Evolutionary conservation across 2,113 vertebrate species (phyloP), one percentile per base, ranked within the genome.

Genomic region (Thamnaconus septentrionalis): DNA sequence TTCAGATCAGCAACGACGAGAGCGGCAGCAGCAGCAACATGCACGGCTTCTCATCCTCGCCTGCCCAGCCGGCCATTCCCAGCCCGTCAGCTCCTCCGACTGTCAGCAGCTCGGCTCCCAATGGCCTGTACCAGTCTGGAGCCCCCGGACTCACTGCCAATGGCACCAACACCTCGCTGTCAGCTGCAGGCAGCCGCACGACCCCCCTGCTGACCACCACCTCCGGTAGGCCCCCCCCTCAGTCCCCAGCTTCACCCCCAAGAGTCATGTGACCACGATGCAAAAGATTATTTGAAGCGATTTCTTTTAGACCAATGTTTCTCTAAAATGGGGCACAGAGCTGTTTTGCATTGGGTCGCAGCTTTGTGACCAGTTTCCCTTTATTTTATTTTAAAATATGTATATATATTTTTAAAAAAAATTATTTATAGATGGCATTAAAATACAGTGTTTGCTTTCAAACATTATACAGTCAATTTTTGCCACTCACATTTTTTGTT

Each of bases 181-280:
- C 91, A 73, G 91, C 91, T 85, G 90, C 92, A 69, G 90, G 87
- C 62, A 83, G 64, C 61, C 89, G 92, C 56, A 84, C 91, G 3
- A 90, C 93, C 8, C 89, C 92, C 7, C 91, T 95, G 41, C 91
- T 95, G 81, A 84, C 91, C 65, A 87, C 94, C 83, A 93, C 94
- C 85, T 87, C 91, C 1, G 94, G 96, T 98, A 74, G 45, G 73
- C n/a, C 57, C 12, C n/a, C 57, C 12, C 12, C 10, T 50, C 10
- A 11, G 1, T 11, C 9, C 48, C 18, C 18, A 31, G 18, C 18
- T 31, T 31, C 18, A 31, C 18, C 18, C 18, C 18, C 18, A 31
- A 31, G 18, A 31, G 18, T 31, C 18, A 31, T 31, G 18, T 31
- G 18, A 31, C 18, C 18, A 31, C 18, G 18, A 31, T 31, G 18